Percentiles rank a stretch among this genome's conserved stretches.
Evolutionary conservation across 2,888 invertebrate genomes (phyloP).

Genomic region (Drepana falcataria): DNA sequence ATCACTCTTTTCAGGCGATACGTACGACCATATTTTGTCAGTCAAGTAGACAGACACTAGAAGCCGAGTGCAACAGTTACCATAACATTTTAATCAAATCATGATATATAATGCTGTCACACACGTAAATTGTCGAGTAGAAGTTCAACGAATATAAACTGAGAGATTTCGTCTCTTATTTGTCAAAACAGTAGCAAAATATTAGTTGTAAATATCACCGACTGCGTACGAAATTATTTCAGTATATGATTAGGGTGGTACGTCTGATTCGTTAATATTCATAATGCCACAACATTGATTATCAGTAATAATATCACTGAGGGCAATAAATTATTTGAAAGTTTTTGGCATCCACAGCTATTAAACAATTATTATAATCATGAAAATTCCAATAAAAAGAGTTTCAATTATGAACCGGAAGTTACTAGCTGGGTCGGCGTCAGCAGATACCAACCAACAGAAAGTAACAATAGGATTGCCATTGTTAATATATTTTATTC

Average conservation of each 20-base stretch:
- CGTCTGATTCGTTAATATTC: slow-evolving; percentile 32
- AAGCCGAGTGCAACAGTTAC: slow-evolving; percentile 58
- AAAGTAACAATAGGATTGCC: slow-evolving; percentile 29
- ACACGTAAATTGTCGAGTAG: slow-evolving; percentile 26
- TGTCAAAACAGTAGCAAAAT: slow-evolving; percentile 74
- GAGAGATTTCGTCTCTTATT: slow-evolving; percentile 40
- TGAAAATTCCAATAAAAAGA: slow-evolving; percentile 12
- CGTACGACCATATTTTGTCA: slow-evolving; percentile 69
- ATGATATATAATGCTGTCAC: slow-evolving; percentile 23
- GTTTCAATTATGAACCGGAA: slow-evolving; percentile 40
- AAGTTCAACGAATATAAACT: slow-evolving; percentile 22
- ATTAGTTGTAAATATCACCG: slow-evolving; percentile 75
- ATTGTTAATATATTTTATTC: slow-evolving; percentile 4
- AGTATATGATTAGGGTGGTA: slow-evolving; percentile 47
- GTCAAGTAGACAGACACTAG: slow-evolving; percentile 48
- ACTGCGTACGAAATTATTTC: slow-evolving; percentile 73
- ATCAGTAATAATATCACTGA: not conserved
- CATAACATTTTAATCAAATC: slow-evolving; percentile 44
- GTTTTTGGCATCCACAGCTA: not conserved
- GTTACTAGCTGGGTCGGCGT: slow-evolving; percentile 52
- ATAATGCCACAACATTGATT: not conserved
- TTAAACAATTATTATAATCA: slow-evolving; percentile 4
- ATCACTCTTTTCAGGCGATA: slow-evolving; percentile 74
- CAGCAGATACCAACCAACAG: slow-evolving; percentile 63
- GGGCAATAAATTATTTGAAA: not conserved